Base-by-base conservation (phyloP, 2,888 invertebrate genomes). In the Laspeyria flexula region DNA sequence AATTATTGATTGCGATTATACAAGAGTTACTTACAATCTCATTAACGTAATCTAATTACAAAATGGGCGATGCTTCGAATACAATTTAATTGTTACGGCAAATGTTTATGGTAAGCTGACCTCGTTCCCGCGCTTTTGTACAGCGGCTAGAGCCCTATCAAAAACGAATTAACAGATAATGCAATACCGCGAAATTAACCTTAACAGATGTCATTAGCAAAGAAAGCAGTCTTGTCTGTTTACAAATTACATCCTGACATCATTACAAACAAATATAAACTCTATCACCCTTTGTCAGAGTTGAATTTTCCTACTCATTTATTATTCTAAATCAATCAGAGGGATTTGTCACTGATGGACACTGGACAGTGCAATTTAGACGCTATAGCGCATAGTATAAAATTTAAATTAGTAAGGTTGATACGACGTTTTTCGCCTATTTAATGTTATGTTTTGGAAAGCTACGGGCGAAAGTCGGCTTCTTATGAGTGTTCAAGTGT, bases 401-500 rank as follows among this genome's bases (percentile, higher is more conserved):
- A 60, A 65, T 49, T 38, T 25, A 38, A 60, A 57, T 43, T 25
- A 4, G 10, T 46, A 23, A 55, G 29, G 30, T 51, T 61, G 61
- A 73, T 82, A 79, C 52, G 76, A 56, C 67, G 75, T 83, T 85
- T 76, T 73, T 60, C 46, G 50, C 58, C 57, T 50, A 65, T 68
- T 68, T 64, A 58, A 53, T 61, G 69, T 50, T 60, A 65, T 81
- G 85, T 88, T 91, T 90, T 91, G 87, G 90, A 91, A 90, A 91
- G 90, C 84, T 85, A 82, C 71, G 77, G 89, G 90, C 88, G 90
- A 91, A 91, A 91, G 90, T 90, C 79, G 83, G 65, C 75, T 76
- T 72, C 76, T 75, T 75, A 73, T 73, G 70, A 71, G 65, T 75
- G 70, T 71, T 70, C 66, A 65, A 85, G 78, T 81, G 77, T 79